These are phyloP conservation scores for Sebastes kiyomatsui DNA, from an alignment of 2,797 vertebrate genomes.

Conservation along the genomic window DNA sequence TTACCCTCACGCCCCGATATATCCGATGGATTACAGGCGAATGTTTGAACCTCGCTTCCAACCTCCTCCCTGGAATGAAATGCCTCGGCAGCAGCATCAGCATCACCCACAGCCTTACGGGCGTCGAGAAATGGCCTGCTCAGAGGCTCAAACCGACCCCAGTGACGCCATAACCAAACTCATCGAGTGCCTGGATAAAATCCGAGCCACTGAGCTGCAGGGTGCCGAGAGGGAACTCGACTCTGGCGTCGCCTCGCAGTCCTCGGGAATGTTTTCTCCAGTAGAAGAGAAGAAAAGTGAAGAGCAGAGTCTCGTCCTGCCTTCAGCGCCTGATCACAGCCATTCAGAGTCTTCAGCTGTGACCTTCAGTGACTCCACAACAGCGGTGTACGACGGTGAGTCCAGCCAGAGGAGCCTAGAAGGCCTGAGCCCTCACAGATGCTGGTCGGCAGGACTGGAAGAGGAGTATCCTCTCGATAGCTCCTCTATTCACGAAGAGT, in stretches of 20 bases:
- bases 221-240: slow-evolving; percentile 65
- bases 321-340: not conserved
- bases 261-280: slow-evolving; percentile 68
- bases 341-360: slow-evolving; percentile 26
- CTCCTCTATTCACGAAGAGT: slow-evolving; percentile 75
- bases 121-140: slow-evolving; percentile 72
- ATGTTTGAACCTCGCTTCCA: slow-evolving; percentile 81
- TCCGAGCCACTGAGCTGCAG: slow-evolving; percentile 56
- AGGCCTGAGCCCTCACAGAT: slow-evolving; percentile 36
- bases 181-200: slow-evolving; percentile 81
- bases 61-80: slow-evolving; percentile 57
- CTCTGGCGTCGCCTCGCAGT: slow-evolving; percentile 77
- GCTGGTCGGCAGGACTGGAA: slow-evolving; percentile 64
- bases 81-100: slow-evolving; percentile 51
- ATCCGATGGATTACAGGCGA: slow-evolving; percentile 80
- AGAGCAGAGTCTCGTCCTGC: slow-evolving; percentile 9
- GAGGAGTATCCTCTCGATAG: slow-evolving; percentile 74
- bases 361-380: slow-evolving; percentile 40
- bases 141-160: slow-evolving; percentile 81
- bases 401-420: slow-evolving; percentile 51
- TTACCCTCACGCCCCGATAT: slow-evolving; percentile 72
- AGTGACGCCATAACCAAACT: slow-evolving; percentile 80
- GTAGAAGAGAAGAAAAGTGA: slow-evolving; percentile 55
- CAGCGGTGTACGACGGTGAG: slow-evolving; percentile 40
- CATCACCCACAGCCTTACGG: slow-evolving; percentile 16